Conservation (phyloP, 37 sponge, comb jelly and placozoan species). For the Beroe forskalii region DNA sequence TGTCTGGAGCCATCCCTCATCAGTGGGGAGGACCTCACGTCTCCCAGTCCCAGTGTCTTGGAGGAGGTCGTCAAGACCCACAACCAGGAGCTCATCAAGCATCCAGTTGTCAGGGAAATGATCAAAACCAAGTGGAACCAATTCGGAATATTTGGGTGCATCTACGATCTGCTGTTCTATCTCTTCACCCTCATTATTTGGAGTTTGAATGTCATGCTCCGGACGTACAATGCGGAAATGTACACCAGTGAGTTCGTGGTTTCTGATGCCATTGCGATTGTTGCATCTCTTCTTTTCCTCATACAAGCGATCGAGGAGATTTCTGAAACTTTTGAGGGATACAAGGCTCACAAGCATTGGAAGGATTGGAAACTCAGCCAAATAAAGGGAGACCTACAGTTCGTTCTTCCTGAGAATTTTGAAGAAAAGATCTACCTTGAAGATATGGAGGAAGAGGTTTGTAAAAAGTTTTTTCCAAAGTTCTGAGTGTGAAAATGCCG, state of each 20-base stretch:
- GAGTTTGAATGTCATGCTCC: neutral
- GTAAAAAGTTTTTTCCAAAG: too few relatives aligned
- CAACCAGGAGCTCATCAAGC: slow-evolving; percentile 25
- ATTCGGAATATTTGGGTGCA: slow-evolving; percentile 37
- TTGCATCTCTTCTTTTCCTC: neutral
- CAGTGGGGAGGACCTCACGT: neutral
- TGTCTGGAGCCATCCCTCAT: slow-evolving; percentile 28
- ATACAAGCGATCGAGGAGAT: neutral
- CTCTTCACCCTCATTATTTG: slow-evolving; percentile 35
- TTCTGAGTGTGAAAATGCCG: too few relatives aligned
- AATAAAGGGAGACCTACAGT: neutral
- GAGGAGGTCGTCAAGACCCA: slow-evolving; percentile 48
- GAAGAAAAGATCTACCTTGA: slow-evolving; percentile 37
- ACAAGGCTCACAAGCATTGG: neutral
- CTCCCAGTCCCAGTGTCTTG: slow-evolving; percentile 40
- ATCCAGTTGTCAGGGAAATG: slow-evolving; percentile 34
- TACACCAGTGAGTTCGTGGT: neutral
- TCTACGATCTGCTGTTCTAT: slow-evolving; percentile 38
- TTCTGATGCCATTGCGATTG: neutral
- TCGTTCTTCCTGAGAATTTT: slow-evolving; percentile 19
- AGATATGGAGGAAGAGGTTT: slow-evolving; percentile 34
- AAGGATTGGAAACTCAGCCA: slow-evolving; percentile 17
- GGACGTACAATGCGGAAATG: neutral
- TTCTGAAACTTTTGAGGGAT: neutral
- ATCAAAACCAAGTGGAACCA: slow-evolving; percentile 36